phyloP scores from a whole-genome alignment of 1,140 invertebrate species.

The Paraescarpia echinospica region DNA sequence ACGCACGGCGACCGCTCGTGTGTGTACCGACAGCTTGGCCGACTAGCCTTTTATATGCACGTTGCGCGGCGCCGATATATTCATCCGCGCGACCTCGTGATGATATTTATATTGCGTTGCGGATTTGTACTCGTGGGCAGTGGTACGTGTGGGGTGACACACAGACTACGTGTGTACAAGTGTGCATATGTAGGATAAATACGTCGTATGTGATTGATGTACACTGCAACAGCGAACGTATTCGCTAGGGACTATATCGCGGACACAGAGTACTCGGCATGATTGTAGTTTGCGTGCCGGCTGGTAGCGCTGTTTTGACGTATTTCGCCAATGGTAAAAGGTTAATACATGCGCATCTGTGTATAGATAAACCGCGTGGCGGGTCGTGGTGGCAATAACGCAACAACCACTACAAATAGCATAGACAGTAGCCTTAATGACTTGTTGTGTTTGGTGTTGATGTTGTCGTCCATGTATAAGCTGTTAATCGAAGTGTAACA shows the following conservation, averaged over 20 bases:
- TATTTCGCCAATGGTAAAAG: background rate
- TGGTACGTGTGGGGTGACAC: background rate
- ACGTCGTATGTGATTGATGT: background rate
- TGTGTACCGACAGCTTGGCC: background rate
- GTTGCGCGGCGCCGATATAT: background rate
- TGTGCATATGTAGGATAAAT: background rate
- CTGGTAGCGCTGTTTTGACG: background rate
- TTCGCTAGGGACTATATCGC: background rate
- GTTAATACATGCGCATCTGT: slow-evolving; percentile 5
- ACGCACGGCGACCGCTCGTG: background rate
- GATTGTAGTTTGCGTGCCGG: slow-evolving; percentile 3
- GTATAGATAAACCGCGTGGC: background rate
- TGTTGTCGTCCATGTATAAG: background rate
- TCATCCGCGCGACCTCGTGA: background rate
- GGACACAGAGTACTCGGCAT: background rate
- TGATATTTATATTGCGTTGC: slow-evolving; percentile 1
- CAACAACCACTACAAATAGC: background rate
- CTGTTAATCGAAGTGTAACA: background rate
- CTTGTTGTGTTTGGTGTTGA: background rate
- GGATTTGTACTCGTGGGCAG: background rate
- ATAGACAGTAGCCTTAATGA: background rate
- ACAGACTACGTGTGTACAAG: background rate
- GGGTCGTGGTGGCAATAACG: background rate
- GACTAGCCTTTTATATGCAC: background rate
- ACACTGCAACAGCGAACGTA: background rate